phyloP scores from a whole-genome alignment of 2,797 vertebrate genomes.

The Aulostomus chinensis region DNA sequence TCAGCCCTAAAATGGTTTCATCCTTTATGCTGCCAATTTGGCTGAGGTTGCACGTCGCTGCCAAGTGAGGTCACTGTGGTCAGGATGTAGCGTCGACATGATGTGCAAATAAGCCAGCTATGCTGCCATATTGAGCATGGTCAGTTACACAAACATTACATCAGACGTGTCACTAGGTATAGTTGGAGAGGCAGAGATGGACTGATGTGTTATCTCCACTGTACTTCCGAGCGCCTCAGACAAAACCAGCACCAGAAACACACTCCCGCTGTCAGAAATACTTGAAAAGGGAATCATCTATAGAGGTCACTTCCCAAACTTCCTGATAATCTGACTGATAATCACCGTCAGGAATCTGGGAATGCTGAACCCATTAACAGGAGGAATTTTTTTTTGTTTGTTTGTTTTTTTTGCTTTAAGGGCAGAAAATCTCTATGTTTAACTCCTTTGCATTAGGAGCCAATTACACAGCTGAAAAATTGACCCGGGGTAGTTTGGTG shows the following conservation, averaged over 20 bases:
- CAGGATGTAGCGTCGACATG: slow-evolving; percentile 2
- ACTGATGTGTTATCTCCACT: slow-evolving; percentile 29
- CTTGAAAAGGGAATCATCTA: too few species aligned
- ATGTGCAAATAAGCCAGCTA: slow-evolving; percentile 31
- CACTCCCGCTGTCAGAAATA: too few species aligned
- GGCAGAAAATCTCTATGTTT: slow-evolving; percentile 63
- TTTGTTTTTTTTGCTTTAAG: slow-evolving; percentile 54
- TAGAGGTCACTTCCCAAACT: slow-evolving; percentile 23
- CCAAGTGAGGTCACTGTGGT: slow-evolving; percentile 20
- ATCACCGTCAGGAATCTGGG: slow-evolving; percentile 44
- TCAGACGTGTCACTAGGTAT: slow-evolving; percentile 46
- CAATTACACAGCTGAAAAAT: slow-evolving; percentile 73
- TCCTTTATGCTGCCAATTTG: slow-evolving; percentile 16
- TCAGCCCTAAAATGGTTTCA: slow-evolving; percentile 5
- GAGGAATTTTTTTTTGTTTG: too few species aligned
- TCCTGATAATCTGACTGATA: slow-evolving; percentile 39
- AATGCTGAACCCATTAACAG: slow-evolving; percentile 51
- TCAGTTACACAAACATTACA: slow-evolving; percentile 59
- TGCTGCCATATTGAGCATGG: slow-evolving; percentile 29
- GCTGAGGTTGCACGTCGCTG: slow-evolving; percentile 23
- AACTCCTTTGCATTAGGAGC: slow-evolving; percentile 63
- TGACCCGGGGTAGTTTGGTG: slow-evolving; percentile 67
- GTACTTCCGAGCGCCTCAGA: slow-evolving; percentile 4
- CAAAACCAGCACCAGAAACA: slow-evolving; percentile 24
- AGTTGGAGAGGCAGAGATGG: slow-evolving; percentile 21